These are phyloP conservation scores for Podarcis cretensis DNA, from an alignment of 2,113 vertebrate genomes.

Conservation along the genomic window DNA sequence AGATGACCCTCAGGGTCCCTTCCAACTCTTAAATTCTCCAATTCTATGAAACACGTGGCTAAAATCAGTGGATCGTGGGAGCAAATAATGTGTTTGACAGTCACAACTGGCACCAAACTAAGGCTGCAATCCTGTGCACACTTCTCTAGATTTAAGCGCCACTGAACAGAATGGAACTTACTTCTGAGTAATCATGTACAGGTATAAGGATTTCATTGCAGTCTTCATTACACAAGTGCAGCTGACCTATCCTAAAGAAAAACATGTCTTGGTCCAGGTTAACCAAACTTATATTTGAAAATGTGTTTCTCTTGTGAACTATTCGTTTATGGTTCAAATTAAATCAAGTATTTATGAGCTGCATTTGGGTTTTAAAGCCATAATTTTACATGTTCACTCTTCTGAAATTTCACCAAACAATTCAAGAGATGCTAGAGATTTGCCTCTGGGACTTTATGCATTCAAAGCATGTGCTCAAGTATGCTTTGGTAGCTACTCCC, in stretches of 20 bases:
- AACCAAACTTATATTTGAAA: not conserved
- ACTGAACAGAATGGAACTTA: not conserved
- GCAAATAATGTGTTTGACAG: not conserved
- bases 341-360: slow-evolving; percentile 14
- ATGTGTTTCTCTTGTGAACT: slow-evolving; percentile 1
- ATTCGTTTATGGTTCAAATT: slow-evolving; percentile 12
- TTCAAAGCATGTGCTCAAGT: slow-evolving; percentile 2
- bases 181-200: not conserved
- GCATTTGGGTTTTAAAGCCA: slow-evolving; percentile 20
- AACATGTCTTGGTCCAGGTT: not conserved
- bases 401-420: slow-evolving; percentile 2
- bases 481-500: slow-evolving; percentile 2
- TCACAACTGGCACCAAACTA: not conserved
- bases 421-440: not conserved
- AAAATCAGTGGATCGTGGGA: not conserved
- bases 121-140: not conserved
- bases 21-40: too few species aligned
- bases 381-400: not conserved
- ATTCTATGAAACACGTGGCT: not conserved
- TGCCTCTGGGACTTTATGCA: slow-evolving; percentile 18
- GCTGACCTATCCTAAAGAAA: not conserved
- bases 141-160: not conserved
- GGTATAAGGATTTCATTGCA: not conserved
- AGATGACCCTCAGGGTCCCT: too few species aligned
- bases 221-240: not conserved